Base-by-base conservation (phyloP, 37 sponge, comb jelly and placozoan species). In the Amphimedon queenslandica region DNA sequence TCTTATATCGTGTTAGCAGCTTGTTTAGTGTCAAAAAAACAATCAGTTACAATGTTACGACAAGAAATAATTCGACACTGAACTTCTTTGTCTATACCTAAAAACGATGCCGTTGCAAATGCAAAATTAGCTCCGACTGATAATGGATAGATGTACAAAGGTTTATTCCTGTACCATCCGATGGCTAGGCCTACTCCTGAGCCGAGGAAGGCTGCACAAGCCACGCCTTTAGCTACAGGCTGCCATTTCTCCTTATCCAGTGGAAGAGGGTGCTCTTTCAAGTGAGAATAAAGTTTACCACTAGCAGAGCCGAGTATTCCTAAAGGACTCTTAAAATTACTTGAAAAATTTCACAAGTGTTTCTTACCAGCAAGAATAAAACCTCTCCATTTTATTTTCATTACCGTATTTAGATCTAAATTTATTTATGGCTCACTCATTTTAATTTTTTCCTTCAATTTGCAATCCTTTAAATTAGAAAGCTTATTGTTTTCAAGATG, bases 101-200 rank as follows among this genome's bases (percentile, higher is more conserved):
- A 39, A 42, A 88, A 88, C 8, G 63, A 25, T n/a, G 51, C 79
- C 2, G 80, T 65, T 23, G 57, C 42, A 34, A 83, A 42, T 24
- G 84, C 77, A 70, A 83, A 79, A 63, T 88, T 88, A 3, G 76
- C 80, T 39, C 83, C 84, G 27, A 83, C 33, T 3, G 89, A 88
- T n/a, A 79, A 3, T 32, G 84, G 39, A 58, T 80, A 75, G 0
- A 79, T 32, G 23, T 79, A 43, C 0, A 57, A 1, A 4, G 89
- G 84, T 0, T n/a, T 18, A 8, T 65, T 74, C 38, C 89, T 72
- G 41, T 83, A 83, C 11, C 30, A 33, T 34, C 79, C 64, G 40
- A 78, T 67, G 16, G 64, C 75, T 43, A 67, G 18, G 23, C 89
- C 89, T 8, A 56, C 16, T 36, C 69, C 72, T 32, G 64, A 42